Evolutionary conservation across 2,797 vertebrate genomes (phyloP).

Genomic region (Danio kyathit): DNA sequence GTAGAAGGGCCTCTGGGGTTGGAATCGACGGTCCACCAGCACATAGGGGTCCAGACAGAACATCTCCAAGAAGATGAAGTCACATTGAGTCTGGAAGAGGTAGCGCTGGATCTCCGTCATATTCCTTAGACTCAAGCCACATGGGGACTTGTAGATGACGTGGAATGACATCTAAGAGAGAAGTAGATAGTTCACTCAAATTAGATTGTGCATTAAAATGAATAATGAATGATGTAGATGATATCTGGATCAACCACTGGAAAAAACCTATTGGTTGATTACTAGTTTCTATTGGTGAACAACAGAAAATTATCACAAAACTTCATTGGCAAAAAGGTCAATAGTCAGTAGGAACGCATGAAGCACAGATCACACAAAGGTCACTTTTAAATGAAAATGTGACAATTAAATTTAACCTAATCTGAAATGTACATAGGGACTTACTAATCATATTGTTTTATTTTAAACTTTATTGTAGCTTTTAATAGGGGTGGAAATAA

Average conservation of each 20-base stretch:
- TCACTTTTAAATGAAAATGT: neutral
- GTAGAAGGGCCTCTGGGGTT: slow-evolving; percentile 92
- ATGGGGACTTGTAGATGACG: slow-evolving; percentile 95
- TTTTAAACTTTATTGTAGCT: too few relatives aligned
- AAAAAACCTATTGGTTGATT: neutral
- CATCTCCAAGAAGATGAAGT: slow-evolving; percentile 98
- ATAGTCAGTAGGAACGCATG: neutral
- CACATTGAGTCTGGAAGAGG: slow-evolving; percentile 91
- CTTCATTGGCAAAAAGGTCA: neutral
- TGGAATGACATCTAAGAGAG: slow-evolving; percentile 90
- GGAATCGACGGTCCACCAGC: slow-evolving; percentile 94
- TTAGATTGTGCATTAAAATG: neutral
- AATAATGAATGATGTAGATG: neutral
- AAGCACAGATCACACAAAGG: neutral
- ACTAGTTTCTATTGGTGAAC: neutral
- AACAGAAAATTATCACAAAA: too few relatives aligned
- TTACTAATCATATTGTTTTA: too few relatives aligned
- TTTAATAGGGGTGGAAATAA: too few relatives aligned
- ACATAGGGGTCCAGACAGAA: slow-evolving; percentile 98
- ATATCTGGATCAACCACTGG: neutral
- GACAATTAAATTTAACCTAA: neutral
- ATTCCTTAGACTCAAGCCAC: slow-evolving; percentile 93
- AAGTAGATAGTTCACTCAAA: neutral
- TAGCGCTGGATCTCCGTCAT: slow-evolving; percentile 95
- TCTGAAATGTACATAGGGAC: neutral